Evolutionary conservation across 2,888 invertebrate species (phyloP).

Genomic region (Operophtera brumata): DNA sequence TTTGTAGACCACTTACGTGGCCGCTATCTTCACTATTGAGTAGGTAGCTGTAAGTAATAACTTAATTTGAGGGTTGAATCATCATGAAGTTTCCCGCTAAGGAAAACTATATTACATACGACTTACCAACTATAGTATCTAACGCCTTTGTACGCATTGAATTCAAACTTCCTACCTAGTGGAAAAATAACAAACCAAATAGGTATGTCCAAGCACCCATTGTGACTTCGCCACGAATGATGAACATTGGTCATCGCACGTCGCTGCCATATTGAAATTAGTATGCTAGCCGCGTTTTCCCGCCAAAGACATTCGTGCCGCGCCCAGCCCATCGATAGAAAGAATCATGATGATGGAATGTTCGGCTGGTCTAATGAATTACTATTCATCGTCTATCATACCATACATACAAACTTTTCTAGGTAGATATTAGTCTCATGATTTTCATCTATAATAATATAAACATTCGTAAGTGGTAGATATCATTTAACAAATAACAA

Average conservation of each 20-base stretch:
- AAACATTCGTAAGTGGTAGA: no score
- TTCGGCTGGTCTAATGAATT: slow-evolving; percentile 40
- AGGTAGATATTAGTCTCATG: background rate
- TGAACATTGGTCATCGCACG: slow-evolving; percentile 57
- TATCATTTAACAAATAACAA: no score
- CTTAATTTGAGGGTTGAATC: no score
- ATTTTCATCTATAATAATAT: no score
- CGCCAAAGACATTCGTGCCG: slow-evolving; percentile 73
- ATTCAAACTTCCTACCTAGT: slow-evolving; percentile 41
- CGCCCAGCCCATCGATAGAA: slow-evolving; percentile 71
- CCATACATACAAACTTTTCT: background rate
- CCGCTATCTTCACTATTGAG: no score
- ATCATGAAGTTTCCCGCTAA: no score
- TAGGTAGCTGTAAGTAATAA: no score
- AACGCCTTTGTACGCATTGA: slow-evolving; percentile 38
- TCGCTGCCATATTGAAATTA: slow-evolving; percentile 57
- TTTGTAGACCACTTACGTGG: no score
- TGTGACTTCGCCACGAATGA: slow-evolving; percentile 47
- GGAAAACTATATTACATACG: no score
- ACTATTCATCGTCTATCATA: background rate
- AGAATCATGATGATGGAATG: slow-evolving; percentile 76
- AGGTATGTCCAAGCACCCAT: slow-evolving; percentile 63
- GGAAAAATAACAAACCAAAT: slow-evolving; percentile 51
- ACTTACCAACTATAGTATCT: background rate
- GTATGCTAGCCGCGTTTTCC: slow-evolving; percentile 63